A percentile compares a stretch with the other conserved stretches of the same genome.
Evolutionary conservation across 2,797 vertebrate species (phyloP).

Genomic region (Sebastes trivittatus): DNA sequence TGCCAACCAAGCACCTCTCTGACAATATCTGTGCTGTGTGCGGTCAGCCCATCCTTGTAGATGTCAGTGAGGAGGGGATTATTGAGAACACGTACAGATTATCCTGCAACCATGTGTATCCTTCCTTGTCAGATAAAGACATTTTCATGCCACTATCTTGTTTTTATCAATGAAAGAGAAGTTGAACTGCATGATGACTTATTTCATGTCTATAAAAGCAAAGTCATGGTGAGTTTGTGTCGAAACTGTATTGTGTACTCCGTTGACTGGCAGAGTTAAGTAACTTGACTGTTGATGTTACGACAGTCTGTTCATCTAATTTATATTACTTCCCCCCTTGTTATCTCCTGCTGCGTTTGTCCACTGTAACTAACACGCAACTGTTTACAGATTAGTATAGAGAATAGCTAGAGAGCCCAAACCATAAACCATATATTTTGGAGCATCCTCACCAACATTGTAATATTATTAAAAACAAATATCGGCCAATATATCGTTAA

Average conservation of each 20-base stretch:
- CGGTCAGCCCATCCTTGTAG: constrained; percentile 97
- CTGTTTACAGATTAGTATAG: background rate
- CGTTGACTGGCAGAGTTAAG: background rate
- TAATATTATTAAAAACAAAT: no score
- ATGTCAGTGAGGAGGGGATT: constrained; percentile 97
- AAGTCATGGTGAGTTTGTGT: background rate
- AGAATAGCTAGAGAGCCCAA: background rate
- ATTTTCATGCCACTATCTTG: background rate
- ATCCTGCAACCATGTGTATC: constrained; percentile 99
- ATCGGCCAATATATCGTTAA: no score
- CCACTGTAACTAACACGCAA: background rate
- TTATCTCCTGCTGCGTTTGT: background rate
- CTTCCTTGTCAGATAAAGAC: constrained; percentile 54
- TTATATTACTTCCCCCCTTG: constrained; percentile 41
- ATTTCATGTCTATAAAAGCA: background rate
- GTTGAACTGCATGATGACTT: background rate
- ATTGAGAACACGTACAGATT: constrained; percentile 98
- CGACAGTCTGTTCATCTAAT: background rate
- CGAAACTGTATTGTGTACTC: background rate
- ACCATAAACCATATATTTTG: background rate
- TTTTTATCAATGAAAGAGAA: constrained; percentile 19
- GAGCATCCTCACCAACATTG: background rate
- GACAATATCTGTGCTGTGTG: constrained; percentile 97
- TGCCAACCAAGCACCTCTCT: constrained; percentile 98
- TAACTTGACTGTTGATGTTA: constrained; percentile 26